These are phyloP conservation scores for Bradypus variegatus DNA, from an alignment of 2,797 vertebrate species.

Conservation along the genomic window DNA sequence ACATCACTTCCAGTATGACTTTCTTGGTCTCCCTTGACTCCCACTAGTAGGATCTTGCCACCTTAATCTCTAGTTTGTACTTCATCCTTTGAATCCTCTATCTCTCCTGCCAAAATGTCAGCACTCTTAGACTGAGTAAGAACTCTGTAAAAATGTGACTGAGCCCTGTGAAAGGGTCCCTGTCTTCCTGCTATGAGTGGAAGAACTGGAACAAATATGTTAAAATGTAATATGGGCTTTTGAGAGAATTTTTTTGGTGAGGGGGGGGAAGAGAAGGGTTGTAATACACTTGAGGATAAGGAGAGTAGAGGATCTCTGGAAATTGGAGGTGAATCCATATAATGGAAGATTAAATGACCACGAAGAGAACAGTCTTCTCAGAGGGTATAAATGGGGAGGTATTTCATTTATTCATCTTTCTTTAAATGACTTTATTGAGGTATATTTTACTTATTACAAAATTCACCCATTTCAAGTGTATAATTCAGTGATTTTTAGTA, in stretches of 20 bases:
- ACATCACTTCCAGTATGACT: neutral
- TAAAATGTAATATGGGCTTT: neutral
- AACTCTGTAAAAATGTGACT: neutral
- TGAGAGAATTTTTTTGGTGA: neutral
- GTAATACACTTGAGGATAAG: neutral
- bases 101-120: neutral
- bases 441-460: slow-evolving; percentile 9
- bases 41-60: neutral
- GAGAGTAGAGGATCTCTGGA: neutral
- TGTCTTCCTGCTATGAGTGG: neutral
- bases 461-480: neutral
- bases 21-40: neutral
- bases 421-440: neutral
- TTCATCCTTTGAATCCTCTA: neutral
- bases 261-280: neutral
- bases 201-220: neutral
- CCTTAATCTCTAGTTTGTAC: neutral
- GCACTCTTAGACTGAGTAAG: neutral
- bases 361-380: neutral
- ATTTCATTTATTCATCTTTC: neutral
- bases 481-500: slow-evolving; percentile 2
- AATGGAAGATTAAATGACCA: neutral
- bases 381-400: neutral
- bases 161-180: neutral
- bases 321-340: neutral